Percentiles rank a stretch among this genome's conserved stretches.
Evolutionary conservation across 64 coral and sea anemone genomes (phyloP).

Genomic region (Platygyra sinensis): DNA sequence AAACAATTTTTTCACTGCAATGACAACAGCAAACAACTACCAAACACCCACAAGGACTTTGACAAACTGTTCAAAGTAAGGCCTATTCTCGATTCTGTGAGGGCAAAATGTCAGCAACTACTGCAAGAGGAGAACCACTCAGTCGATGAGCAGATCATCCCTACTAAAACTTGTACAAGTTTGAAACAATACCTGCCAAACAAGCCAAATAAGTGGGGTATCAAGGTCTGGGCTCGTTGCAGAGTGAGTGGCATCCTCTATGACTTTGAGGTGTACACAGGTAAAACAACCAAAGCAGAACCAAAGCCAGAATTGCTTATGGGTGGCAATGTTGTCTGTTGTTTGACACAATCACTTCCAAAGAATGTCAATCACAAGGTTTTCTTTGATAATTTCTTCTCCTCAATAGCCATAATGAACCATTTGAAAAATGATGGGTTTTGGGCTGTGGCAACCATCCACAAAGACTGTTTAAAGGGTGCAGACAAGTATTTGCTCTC

Average conservation of each 20-base stretch:
- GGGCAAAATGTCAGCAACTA: not conserved
- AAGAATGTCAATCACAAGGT: not conserved
- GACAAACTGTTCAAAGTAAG: not conserved
- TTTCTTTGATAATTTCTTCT: not conserved
- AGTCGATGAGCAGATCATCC: not conserved
- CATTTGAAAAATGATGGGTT: not conserved
- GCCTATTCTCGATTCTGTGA: not conserved
- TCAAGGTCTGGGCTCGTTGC: not conserved
- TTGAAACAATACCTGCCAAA: not conserved
- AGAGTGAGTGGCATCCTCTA: not conserved
- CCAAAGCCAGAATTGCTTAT: not conserved
- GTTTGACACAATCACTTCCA: not conserved
- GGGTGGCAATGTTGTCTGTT: not conserved
- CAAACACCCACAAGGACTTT: not conserved
- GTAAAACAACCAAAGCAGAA: not conserved
- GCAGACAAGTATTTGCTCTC: not conserved
- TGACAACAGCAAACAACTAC: not conserved
- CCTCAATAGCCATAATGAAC: not conserved
- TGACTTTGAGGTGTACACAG: constrained; percentile 2
- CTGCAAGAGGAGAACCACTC: not conserved
- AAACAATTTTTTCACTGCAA: no score
- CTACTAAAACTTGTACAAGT: not conserved
- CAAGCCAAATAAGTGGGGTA: constrained; percentile 10
- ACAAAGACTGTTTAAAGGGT: not conserved
- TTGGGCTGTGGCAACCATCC: not conserved